Percentiles rank a stretch among this genome's conserved stretches.
Evolutionary conservation across 2,888 invertebrate species (phyloP).

Genomic region (Leptura quadrifasciata): DNA sequence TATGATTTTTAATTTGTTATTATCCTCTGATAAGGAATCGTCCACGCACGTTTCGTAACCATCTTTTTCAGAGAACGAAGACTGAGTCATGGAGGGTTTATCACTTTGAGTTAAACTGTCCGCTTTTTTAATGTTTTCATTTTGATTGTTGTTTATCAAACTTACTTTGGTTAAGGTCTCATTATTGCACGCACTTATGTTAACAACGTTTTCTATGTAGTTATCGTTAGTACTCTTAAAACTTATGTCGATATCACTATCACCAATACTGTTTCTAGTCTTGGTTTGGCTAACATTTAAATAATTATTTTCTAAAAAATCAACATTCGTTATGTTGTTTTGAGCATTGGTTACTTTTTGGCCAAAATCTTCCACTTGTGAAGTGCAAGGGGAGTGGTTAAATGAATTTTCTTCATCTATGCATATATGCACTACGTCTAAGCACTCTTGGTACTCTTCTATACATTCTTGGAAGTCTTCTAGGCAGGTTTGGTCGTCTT

Average conservation of each 20-base stretch:
- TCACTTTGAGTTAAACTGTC: slow-evolving; percentile 64
- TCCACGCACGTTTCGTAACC: slow-evolving; percentile 81
- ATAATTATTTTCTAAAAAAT: slow-evolving; percentile 57
- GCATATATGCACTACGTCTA: slow-evolving; percentile 80
- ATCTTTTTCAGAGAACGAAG: slow-evolving; percentile 65
- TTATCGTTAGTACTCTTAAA: slow-evolving; percentile 67
- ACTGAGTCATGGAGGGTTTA: slow-evolving; percentile 52
- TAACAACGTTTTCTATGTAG: slow-evolving; percentile 53
- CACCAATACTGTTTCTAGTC: slow-evolving; percentile 58
- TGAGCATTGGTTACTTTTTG: slow-evolving; percentile 52
- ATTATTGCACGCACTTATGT: slow-evolving; percentile 36
- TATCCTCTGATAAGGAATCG: slow-evolving; percentile 75
- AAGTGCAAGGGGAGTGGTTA: slow-evolving; percentile 67
- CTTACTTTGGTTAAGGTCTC: slow-evolving; percentile 14
- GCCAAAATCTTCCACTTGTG: slow-evolving; percentile 66
- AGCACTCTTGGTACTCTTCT: slow-evolving; percentile 80
- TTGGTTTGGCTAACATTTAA: slow-evolving; percentile 47
- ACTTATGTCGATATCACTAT: slow-evolving; percentile 67
- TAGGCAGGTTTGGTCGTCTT: slow-evolving; percentile 80
- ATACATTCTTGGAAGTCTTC: slow-evolving; percentile 81
- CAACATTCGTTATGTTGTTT: slow-evolving; percentile 42
- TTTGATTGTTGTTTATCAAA: slow-evolving; percentile 23
- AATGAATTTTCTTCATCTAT: slow-evolving; percentile 78
- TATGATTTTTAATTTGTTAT: slow-evolving; percentile 41
- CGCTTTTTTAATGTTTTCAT: slow-evolving; percentile 51